Evolutionary conservation across 2,888 invertebrate species (phyloP), one percentile per base, ranked within the genome.

Genomic region (Drosophila setosimentum): DNA sequence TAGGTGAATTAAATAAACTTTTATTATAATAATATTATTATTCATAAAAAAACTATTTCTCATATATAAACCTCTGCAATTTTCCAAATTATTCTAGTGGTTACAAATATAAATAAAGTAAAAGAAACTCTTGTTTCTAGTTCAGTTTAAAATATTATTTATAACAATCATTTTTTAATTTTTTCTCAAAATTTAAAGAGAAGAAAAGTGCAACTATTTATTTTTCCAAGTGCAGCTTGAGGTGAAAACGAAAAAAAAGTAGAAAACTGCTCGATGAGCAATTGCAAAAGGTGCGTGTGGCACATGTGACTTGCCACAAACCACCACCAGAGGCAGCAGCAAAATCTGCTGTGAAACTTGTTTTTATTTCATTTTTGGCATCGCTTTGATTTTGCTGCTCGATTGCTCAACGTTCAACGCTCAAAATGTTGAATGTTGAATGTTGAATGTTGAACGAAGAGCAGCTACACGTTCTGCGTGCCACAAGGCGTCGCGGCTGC

Each of bases 361-460:
- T 77, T 80, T 86, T 83, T 57, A 73, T 80, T 72, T 62, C 61
- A 62, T 74, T 64, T 80, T 45, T 59, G 40, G 78, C 80, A 73
- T 69, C 76, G 80, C 87, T 87, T 87, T 89, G 85, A 85, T 85
- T 89, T 85, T 89, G 71, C 85, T 77, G 85, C 85, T 87, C 90
- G 87, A 90, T 87, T 87, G 83, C 89, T 79, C 70, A 62, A 53
- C 66, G 71, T 13, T 68, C 68, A 73, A 67, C 61, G 57, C 45
- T 77, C 72, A 54, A 35, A 70, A 59, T 51, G 73, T 49, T 61
- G 55, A 71, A 61, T 62, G 73, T 11, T 35, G 33, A 35, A 53
- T 16, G 53, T 3, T 13, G 32, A 11, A 32, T 32, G 33, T 11
- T n/a, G 54, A 37, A 55, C 27, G 54, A 37, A 37, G 16, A 16